Evolutionary conservation across 2,113 vertebrate genomes (phyloP).

Genomic region (Pristiophorus japonicus): DNA sequence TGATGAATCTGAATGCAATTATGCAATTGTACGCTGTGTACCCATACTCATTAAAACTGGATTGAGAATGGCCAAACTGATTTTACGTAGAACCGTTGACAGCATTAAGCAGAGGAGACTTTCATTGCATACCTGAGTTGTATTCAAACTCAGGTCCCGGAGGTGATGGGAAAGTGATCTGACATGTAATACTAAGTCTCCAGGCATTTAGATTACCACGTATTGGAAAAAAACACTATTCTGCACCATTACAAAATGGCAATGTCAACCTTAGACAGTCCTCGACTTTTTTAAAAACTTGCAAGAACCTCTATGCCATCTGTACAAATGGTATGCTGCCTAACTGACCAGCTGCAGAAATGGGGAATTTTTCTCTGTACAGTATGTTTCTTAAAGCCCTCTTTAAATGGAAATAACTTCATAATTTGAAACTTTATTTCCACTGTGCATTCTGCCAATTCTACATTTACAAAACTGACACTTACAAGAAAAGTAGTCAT

Average conservation of each 20-base stretch:
- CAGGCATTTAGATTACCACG: conserved; percentile 9
- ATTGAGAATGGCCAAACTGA: neutral
- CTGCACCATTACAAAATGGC: neutral
- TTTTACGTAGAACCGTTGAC: neutral
- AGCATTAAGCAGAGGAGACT: neutral
- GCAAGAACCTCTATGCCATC: neutral
- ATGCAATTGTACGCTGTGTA: neutral
- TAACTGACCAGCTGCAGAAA: neutral
- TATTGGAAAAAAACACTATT: neutral
- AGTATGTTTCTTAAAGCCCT: neutral
- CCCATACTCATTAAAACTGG: neutral
- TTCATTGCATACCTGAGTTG: neutral
- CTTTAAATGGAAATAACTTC: neutral
- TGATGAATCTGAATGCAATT: neutral
- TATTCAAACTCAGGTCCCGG: conserved; percentile 13
- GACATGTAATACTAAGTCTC: neutral
- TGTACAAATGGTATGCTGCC: neutral
- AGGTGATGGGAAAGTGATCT: neutral
- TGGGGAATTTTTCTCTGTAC: neutral
- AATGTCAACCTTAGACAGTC: neutral
- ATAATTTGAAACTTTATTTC: conserved; percentile 1
- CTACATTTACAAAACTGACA: neutral
- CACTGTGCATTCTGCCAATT: neutral
- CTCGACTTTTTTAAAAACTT: neutral
- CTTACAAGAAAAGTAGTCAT: neutral